Conservation (phyloP, 2,113 vertebrate species). For the Ailurus styani region DNA sequence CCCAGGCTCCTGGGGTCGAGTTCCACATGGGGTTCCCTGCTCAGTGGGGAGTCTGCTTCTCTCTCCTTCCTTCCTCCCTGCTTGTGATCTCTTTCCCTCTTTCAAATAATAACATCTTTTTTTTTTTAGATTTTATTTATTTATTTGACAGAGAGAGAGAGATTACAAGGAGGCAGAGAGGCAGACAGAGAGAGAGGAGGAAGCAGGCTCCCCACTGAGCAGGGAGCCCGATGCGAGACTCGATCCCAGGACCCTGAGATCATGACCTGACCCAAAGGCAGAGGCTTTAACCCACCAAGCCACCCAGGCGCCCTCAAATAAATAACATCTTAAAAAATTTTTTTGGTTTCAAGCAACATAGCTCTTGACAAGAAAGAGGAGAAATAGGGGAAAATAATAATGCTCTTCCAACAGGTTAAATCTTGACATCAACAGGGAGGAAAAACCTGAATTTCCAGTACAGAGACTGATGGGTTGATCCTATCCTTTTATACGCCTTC, state of each 20-base stretch:
- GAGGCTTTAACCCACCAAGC: no score
- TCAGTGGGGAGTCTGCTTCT: neutral
- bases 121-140: no score
- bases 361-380: slow-evolving; percentile 42
- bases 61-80: neutral
- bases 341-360: slow-evolving; percentile 46
- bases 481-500: neutral
- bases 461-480: neutral
- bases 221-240: no score
- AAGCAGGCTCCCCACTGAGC: no score
- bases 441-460: slow-evolving; percentile 55
- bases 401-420: slow-evolving; percentile 47
- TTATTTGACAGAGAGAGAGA: no score
- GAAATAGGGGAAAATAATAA: slow-evolving; percentile 22
- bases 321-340: neutral
- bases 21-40: neutral
- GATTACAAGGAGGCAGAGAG: no score
- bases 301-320: no score
- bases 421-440: slow-evolving; percentile 44
- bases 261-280: no score
- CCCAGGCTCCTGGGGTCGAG: no score
- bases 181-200: no score
- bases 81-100: neutral
- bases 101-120: no score
- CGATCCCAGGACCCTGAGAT: no score